These are phyloP conservation scores for Diprion similis DNA, from an alignment of 1,140 invertebrate species.

Conservation along the genomic window DNA sequence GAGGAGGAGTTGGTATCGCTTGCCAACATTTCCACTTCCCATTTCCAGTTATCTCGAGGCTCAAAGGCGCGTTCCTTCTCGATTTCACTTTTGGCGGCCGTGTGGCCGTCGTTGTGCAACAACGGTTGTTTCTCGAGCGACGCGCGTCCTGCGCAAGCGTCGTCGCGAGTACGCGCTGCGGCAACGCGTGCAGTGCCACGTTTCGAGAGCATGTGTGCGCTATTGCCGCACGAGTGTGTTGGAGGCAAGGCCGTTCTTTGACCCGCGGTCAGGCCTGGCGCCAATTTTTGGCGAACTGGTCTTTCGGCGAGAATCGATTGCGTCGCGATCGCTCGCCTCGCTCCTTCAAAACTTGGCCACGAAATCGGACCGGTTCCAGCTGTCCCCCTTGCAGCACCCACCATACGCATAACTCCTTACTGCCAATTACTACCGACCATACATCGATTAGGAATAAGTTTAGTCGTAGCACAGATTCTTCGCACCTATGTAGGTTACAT, in stretches of 20 bases:
- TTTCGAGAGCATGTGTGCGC: not conserved
- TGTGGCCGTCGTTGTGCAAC: slow-evolving; percentile 5
- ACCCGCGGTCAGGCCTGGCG: slow-evolving; percentile 51
- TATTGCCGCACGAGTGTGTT: slow-evolving; percentile 20
- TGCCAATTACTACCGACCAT: no score
- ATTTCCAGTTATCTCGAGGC: slow-evolving; percentile 37
- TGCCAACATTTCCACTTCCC: slow-evolving; percentile 36
- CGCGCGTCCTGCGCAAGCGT: not conserved
- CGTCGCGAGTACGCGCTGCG: no score
- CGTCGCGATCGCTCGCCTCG: slow-evolving; percentile 10
- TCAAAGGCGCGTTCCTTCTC: slow-evolving; percentile 41
- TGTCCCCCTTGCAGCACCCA: not conserved
- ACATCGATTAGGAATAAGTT: no score
- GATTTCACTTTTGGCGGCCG: slow-evolving; percentile 55
- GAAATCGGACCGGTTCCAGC: not conserved
- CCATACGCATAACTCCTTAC: no score
- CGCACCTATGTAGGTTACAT: no score
- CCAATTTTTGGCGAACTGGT: slow-evolving; percentile 57
- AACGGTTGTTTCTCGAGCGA: slow-evolving; percentile 1
- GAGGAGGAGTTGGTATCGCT: not conserved
- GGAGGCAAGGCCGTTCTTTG: slow-evolving; percentile 60
- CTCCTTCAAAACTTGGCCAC: not conserved
- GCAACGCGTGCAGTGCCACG: not conserved
- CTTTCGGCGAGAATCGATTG: slow-evolving; percentile 19
- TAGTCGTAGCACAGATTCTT: no score